These are phyloP conservation scores for Penelope pileata DNA, from an alignment of 2,113 vertebrate species.

Conservation along the genomic window DNA sequence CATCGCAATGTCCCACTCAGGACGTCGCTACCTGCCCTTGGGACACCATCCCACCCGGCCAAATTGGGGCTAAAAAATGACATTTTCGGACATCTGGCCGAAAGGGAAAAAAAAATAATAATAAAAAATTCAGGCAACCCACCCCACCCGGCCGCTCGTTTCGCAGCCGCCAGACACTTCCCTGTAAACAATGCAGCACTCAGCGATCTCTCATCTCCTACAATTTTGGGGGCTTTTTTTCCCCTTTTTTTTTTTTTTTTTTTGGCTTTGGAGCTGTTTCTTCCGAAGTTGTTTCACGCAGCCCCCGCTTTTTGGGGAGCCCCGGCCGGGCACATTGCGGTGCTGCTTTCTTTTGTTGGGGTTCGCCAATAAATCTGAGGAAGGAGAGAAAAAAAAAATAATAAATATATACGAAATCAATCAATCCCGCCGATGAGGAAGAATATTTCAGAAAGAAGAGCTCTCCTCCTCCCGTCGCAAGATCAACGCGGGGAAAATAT, in stretches of 20 bases:
- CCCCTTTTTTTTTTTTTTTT: background rate
- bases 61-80: background rate
- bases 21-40: background rate
- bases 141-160: background rate
- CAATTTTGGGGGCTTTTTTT: background rate
- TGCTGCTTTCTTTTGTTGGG: no score
- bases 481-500: background rate
- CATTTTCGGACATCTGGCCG: background rate
- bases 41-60: background rate
- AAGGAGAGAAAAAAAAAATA: background rate
- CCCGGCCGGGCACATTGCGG: background rate
- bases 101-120: background rate
- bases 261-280: no score
- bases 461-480: background rate
- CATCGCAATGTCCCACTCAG: background rate
- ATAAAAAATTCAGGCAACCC: no score
- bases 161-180: background rate
- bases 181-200: background rate
- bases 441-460: background rate
- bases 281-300: no score
- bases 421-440: background rate
- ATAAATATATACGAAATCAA: background rate
- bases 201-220: background rate
- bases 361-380: constrained; percentile 49
- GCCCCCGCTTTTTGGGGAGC: background rate